Conservation (phyloP, 2,797 vertebrate species). For the Phrynocephalus forsythii region DNA sequence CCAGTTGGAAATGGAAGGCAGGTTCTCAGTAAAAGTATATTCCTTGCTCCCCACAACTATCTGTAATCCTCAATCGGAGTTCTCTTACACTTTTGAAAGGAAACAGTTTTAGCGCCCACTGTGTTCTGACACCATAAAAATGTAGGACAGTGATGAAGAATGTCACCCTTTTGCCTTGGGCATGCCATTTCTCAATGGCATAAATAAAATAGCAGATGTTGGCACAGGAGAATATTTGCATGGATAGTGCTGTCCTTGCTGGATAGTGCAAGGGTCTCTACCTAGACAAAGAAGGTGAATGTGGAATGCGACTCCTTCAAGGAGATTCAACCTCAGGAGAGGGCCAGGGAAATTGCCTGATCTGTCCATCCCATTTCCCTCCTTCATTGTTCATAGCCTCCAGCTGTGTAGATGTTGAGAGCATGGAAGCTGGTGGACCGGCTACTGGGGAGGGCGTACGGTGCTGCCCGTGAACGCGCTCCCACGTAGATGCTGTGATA, state of each 20-base stretch:
- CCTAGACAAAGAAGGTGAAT: not conserved
- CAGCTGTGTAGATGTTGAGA: conserved; percentile 12
- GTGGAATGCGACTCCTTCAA: not conserved
- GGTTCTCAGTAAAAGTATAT: not conserved
- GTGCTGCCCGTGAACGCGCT: conserved; percentile 48
- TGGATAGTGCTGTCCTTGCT: not conserved
- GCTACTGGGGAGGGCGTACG: conserved; percentile 48
- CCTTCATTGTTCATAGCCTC: conserved; percentile 51
- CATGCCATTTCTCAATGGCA: not conserved
- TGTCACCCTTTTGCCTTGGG: not conserved
- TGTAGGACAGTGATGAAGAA: not conserved
- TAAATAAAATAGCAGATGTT: not conserved
- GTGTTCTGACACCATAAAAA: not conserved
- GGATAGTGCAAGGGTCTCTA: not conserved
- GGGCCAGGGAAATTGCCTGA: not conserved
- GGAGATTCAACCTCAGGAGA: not conserved
- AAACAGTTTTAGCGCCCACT: not conserved
- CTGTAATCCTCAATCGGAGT: not conserved
- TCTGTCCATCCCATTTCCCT: not conserved
- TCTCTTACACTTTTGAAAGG: not conserved
- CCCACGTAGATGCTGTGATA: conserved; percentile 45
- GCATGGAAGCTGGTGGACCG: conserved; percentile 37
- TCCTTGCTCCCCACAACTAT: not conserved
- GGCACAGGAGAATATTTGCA: not conserved
- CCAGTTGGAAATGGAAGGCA: not conserved